phyloP scores from a whole-genome alignment of 2,797 vertebrate genomes.

The Lepus oiostolus region DNA sequence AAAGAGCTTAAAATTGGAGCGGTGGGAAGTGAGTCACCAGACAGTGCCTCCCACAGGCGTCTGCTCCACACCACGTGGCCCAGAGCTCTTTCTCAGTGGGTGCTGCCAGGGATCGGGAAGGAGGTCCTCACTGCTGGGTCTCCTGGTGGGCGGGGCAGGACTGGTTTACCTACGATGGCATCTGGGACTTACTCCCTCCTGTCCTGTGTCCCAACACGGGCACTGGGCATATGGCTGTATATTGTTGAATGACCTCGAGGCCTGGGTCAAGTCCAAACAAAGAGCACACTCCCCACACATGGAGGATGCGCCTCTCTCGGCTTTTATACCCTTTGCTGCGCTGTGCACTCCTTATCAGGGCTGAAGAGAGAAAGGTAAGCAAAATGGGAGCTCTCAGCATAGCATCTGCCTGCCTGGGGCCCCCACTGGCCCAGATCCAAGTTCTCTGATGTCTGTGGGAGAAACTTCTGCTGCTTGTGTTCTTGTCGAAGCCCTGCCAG shows the following conservation, averaged over 20 bases:
- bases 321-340: neutral
- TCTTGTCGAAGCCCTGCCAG: neutral
- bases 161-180: neutral
- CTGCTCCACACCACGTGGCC: neutral
- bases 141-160: neutral
- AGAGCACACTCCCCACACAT: neutral
- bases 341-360: neutral
- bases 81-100: neutral
- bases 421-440: neutral
- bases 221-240: neutral
- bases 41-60: neutral
- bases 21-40: neutral
- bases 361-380: neutral
- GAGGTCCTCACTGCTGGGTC: neutral
- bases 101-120: neutral
- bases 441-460: neutral
- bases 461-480: neutral
- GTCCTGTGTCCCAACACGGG: neutral
- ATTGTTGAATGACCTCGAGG: neutral
- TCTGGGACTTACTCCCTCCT: neutral
- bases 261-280: neutral
- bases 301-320: neutral
- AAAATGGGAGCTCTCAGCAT: neutral
- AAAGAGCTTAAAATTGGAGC: neutral
- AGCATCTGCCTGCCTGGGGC: neutral